Evolutionary conservation across 2,888 invertebrate genomes (phyloP).

Genomic region (Nysson spinosus): DNA sequence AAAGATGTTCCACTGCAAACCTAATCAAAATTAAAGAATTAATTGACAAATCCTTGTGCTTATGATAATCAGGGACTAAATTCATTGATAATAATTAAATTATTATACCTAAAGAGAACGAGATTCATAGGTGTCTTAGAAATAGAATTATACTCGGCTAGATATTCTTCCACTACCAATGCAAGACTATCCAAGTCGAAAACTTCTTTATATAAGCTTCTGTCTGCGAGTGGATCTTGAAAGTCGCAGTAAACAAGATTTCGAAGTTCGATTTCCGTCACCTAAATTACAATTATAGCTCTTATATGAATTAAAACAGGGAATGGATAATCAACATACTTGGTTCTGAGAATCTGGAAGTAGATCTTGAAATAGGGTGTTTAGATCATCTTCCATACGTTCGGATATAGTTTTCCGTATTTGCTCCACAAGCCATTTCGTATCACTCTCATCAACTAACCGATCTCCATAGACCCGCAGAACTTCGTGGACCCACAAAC

Average conservation of each 20-base stretch:
- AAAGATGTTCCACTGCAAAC: constrained; percentile 96
- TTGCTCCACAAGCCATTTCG: constrained; percentile 87
- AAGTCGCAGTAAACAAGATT: constrained; percentile 96
- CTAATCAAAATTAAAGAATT: too few relatives aligned
- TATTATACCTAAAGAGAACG: constrained; percentile 91
- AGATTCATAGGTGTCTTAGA: constrained; percentile 97
- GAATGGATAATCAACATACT: constrained; percentile 6
- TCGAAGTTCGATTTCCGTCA: constrained; percentile 90
- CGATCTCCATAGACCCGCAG: constrained; percentile 95
- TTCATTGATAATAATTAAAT: too few relatives aligned
- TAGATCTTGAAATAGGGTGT: constrained; percentile 85
- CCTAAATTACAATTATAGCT: constrained; percentile 74
- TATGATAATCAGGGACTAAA: too few relatives aligned
- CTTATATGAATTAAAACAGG: not conserved
- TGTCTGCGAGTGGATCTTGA: constrained; percentile 93
- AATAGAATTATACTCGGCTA: constrained; percentile 95
- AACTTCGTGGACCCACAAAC: constrained; percentile 96
- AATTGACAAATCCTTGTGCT: too few relatives aligned
- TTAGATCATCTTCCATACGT: constrained; percentile 84
- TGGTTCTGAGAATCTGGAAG: not conserved
- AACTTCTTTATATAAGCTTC: constrained; percentile 86
- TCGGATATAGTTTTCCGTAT: constrained; percentile 81
- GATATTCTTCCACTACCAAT: constrained; percentile 89
- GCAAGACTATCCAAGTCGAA: constrained; percentile 88
- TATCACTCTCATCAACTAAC: constrained; percentile 89